Evolutionary conservation across 64 coral and sea anemone species (phyloP).

Genomic region (Catalaphyllia jardinei): DNA sequence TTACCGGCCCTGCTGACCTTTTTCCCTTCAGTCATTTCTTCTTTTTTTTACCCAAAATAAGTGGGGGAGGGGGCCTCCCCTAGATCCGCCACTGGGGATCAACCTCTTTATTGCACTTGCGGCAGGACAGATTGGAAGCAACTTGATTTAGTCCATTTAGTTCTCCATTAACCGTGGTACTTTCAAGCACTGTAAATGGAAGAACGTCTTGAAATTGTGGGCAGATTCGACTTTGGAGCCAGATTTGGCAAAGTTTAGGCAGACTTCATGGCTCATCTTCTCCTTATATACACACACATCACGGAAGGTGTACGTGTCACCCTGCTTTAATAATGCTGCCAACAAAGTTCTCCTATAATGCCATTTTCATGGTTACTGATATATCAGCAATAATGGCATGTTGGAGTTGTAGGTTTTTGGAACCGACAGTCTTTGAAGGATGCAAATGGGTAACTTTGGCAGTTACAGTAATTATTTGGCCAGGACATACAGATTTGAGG

Average conservation of each 20-base stretch:
- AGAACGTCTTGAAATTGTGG: conserved; percentile 41
- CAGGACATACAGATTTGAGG: not conserved
- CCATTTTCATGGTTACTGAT: conserved; percentile 30
- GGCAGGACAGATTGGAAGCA: conserved; percentile 28
- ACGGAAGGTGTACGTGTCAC: conserved; percentile 39
- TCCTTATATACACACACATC: conserved; percentile 34
- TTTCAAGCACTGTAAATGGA: conserved; percentile 11
- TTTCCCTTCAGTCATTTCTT: no score
- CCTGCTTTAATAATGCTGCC: conserved; percentile 29
- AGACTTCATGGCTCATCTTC: conserved; percentile 32
- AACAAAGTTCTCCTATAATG: conserved; percentile 49
- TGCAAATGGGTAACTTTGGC: conserved; percentile 32
- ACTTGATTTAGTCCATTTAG: conserved; percentile 44
- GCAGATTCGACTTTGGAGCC: conserved; percentile 30
- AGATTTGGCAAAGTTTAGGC: conserved; percentile 43
- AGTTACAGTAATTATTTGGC: conserved; percentile 54
- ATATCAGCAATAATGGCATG: conserved; percentile 32
- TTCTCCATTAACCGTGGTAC: conserved; percentile 19
- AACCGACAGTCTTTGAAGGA: conserved; percentile 19
- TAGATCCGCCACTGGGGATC: no score
- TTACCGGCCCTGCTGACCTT: no score
- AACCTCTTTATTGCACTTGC: conserved; percentile 51
- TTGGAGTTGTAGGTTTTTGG: conserved; percentile 28
- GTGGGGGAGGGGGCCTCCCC: no score
- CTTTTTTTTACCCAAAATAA: no score